phyloP scores from a whole-genome alignment of 2,113 vertebrate species.

The Cairina moschata region DNA sequence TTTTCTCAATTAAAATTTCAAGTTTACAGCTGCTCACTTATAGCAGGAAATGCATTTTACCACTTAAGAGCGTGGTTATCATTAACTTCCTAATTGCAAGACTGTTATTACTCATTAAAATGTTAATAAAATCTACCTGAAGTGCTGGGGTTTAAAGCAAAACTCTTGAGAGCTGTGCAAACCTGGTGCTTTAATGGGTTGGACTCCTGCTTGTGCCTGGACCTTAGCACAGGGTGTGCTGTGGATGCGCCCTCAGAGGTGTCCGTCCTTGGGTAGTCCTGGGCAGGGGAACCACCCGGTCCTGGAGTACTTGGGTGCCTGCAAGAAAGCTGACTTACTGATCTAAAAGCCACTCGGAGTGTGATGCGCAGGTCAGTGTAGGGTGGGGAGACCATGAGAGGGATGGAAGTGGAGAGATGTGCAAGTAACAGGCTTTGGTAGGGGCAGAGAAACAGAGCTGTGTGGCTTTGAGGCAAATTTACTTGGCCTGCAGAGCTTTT shows the following conservation, averaged over 20 bases:
- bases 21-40: not conserved
- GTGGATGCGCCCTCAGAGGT: rapidly evolving
- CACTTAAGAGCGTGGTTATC: not conserved
- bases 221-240: not conserved
- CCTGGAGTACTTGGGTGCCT: rapidly evolving
- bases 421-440: not conserved
- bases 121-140: not conserved
- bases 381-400: not conserved
- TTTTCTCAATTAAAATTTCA: not conserved
- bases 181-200: not conserved
- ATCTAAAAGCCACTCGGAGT: not conserved
- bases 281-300: rapidly evolving
- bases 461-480: not conserved
- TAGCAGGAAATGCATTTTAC: not conserved
- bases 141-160: not conserved
- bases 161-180: not conserved
- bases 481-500: not conserved
- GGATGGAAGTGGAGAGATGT: not conserved
- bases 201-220: not conserved
- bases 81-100: not conserved
- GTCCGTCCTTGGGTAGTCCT: rapidly evolving
- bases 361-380: rapidly evolving
- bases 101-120: not conserved
- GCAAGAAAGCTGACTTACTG: not conserved
- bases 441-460: not conserved